Evolutionary conservation across 2,888 invertebrate genomes (phyloP), one percentile per base, ranked within the genome.

Genomic region (Leptura quadrifasciata): DNA sequence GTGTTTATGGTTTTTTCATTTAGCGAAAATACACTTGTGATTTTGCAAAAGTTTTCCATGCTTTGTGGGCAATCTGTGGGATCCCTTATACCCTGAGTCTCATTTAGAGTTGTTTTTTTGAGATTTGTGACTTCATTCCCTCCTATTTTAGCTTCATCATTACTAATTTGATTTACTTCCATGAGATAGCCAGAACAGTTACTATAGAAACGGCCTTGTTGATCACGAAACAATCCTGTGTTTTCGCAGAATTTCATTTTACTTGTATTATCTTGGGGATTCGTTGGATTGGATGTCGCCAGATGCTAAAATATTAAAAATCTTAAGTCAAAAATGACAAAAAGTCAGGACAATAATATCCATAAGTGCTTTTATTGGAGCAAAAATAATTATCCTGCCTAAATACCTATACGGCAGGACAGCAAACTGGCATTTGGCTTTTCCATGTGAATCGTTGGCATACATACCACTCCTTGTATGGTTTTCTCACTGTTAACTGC

Each of bases 281-380:
- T 39, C n/a, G 39, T 35, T 3, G 71, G 71, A 24, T 71, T 71
- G 2, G 71, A 61, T 0, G 71, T 61, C 4, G 71, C 61, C 15
- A 61, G 71, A 1, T 61, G 71, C 71, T 71, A 24, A 71, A 70
- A 70, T 17, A 39, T 17, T 31, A 55, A 27, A 39, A 31, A 31
- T 31, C 5, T 6, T 31, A n/a, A n/a, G n/a, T n/a, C n/a, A n/a
- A n/a, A n/a, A n/a, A n/a, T n/a, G n/a, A n/a, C n/a, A n/a, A n/a
- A n/a, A n/a, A n/a, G n/a, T n/a, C n/a, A n/a, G n/a, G n/a, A n/a
- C n/a, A n/a, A n/a, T n/a, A n/a, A n/a, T n/a, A n/a, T n/a, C n/a
- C n/a, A n/a, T n/a, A n/a, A n/a, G n/a, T n/a, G n/a, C n/a, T n/a
- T n/a, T n/a, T n/a, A n/a, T n/a, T n/a, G n/a, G n/a, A n/a, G n/a